Base-by-base conservation (phyloP, 2,113 vertebrate genomes). In the Ascaphus truei region DNA sequence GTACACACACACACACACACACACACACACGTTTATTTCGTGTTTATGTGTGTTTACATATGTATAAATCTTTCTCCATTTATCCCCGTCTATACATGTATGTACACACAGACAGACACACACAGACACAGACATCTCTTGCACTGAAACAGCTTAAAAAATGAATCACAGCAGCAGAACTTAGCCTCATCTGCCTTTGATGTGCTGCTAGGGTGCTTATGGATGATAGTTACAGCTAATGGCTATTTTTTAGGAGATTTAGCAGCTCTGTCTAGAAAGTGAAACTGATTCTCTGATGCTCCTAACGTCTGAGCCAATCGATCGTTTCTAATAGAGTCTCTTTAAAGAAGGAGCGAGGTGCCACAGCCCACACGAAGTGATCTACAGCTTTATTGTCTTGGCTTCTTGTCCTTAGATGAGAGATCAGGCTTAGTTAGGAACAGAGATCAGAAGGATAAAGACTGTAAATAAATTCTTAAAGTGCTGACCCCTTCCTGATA, bases 201-300 rank as follows among this genome's bases (percentile, higher is more conserved):
- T 36, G 12, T 33, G 22, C 39, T 12, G 36, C 16, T 67, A 61
- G 56, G 15, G 3, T 68, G 29, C 7, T 12, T 68, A 60, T 66
- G 3, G 48, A 45, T 67, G 76, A 59, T 77, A 73, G 73, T 31
- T 76, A 57, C 51, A 56, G 36, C 60, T 75, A 73, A 77, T 34
- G 72, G 39, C 34, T 60, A 75, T 71, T 76, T 62, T 41, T 62
- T 77, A 8, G 51, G 76, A 66, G 74, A 72, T 50, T 36, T 47
- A 71, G 67, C 71, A 37, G 55, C 48, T 16, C 63, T 65, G 68
- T 15, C 73, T 60, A 10, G 72, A 76, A 76, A 73, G 74, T 48
- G 72, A 75, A 76, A 73, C 75, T 41, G 72, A 75, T 80, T 76
- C 77, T 75, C 72, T 63, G 68, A 79, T 83, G 79, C 76, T 47